Conservation (phyloP, 2,888 invertebrate species). For the Galeruca laticollis region DNA sequence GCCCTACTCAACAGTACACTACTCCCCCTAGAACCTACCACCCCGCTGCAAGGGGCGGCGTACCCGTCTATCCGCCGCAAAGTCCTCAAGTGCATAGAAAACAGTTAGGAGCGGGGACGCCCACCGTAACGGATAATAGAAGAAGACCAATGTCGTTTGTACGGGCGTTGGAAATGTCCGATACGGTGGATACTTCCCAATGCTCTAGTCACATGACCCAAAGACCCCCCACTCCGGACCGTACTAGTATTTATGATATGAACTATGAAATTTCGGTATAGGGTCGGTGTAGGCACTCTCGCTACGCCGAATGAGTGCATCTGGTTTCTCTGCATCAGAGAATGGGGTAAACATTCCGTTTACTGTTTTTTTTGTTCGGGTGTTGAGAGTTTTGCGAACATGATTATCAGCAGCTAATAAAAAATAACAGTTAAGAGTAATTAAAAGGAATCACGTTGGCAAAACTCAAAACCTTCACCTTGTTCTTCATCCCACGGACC, state of each 20-base stretch:
- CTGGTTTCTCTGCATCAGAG: slow-evolving; percentile 64
- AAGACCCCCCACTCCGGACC: slow-evolving; percentile 78
- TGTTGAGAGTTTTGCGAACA: background rate
- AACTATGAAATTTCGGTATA: slow-evolving; percentile 96
- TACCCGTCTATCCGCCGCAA: slow-evolving; percentile 76
- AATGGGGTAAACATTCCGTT: slow-evolving; percentile 57
- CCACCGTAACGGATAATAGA: slow-evolving; percentile 64
- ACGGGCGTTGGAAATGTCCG: slow-evolving; percentile 89
- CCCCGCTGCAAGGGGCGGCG: slow-evolving; percentile 75
- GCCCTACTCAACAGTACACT: slow-evolving; percentile 71
- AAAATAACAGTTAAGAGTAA: background rate
- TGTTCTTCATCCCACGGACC: slow-evolving; percentile 33
- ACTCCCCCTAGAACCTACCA: slow-evolving; percentile 70
- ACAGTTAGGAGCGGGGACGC: slow-evolving; percentile 53
- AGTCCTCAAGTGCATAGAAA: slow-evolving; percentile 73
- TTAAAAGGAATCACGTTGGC: background rate
- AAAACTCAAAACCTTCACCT: background rate
- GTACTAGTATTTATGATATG: slow-evolving; percentile 93
- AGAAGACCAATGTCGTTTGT: slow-evolving; percentile 90
- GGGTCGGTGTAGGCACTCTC: slow-evolving; percentile 69
- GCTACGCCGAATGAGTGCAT: slow-evolving; percentile 63
- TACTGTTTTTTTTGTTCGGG: slow-evolving; percentile 41
- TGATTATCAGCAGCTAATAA: background rate
- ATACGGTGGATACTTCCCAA: slow-evolving; percentile 72
- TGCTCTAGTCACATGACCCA: slow-evolving; percentile 63